Evolutionary conservation across 2,113 vertebrate species (phyloP), one percentile per base, ranked within the genome.

Genomic region (Pterophyllum scalare): DNA sequence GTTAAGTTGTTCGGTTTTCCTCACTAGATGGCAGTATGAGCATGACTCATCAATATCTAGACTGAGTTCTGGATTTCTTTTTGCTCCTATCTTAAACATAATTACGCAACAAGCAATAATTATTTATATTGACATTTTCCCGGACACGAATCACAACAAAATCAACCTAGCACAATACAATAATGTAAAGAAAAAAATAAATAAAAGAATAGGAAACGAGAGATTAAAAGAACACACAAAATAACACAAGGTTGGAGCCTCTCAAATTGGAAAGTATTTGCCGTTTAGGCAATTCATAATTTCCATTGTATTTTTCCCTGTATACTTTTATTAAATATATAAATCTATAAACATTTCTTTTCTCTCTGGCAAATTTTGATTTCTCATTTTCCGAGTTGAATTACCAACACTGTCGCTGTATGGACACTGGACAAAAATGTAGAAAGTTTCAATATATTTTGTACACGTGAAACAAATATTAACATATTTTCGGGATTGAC

Each of bases 21-120:
- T 88, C 94, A 84, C 91, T 90, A 94, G 95, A 88, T 92, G 95
- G 67, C 93, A 88, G 75, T 75, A 59, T 59, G 20, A 1, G 61
- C 31, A 80, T 62, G 80, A 62, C 67, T 11, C 10, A 22, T 59
- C 9, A 9, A 7, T 7, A 38, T 24, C 20, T 14, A 35, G 24
- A 3, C 3, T 2, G 54, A 10, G 13, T 76, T 20, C 13, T 24
- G 19, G 14, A 65, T 14, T n/a, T 33, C 8, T 31, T 67, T 70
- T 46, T 52, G 11, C 43, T 31, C 43, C 65, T 52, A 31, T 31
- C 24, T 31, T 72, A 17, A 72, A 52, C 11, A 72, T 38, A 10
- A 38, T 33, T 20, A 49, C 2, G 24, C 24, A 72, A 72, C 17
- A 72, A 20, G 17, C 10, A 52, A 20, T 72, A 31, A 52, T 13